A percentile compares a stretch with the other conserved stretches of the same genome.
phyloP scores from a whole-genome alignment of 2,888 invertebrate species.

The Synanthedon formicaeformis region DNA sequence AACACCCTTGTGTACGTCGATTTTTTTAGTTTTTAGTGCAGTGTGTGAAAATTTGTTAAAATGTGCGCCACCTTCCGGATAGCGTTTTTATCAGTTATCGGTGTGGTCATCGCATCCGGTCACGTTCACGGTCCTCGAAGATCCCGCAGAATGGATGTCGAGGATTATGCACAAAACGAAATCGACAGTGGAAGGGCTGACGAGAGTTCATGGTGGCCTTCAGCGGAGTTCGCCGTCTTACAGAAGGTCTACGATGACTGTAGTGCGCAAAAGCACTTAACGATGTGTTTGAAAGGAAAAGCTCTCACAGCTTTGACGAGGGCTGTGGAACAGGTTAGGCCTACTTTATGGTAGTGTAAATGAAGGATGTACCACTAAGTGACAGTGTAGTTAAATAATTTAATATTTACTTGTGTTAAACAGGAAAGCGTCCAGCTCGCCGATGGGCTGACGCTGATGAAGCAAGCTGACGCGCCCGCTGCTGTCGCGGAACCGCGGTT shows the following conservation, averaged over 20 bases:
- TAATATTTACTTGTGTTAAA: constrained; percentile 41
- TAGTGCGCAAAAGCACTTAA: constrained; percentile 71
- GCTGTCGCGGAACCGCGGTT: constrained; percentile 70
- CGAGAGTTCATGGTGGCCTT: constrained; percentile 64
- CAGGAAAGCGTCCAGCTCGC: constrained; percentile 73
- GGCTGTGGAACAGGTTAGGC: constrained; percentile 70
- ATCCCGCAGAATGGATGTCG: constrained; percentile 55
- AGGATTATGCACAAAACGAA: constrained; percentile 56
- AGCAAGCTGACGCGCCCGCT: constrained; percentile 66
- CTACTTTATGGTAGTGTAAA: constrained; percentile 11
- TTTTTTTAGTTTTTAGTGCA: constrained; percentile 50
- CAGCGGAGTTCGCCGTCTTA: constrained; percentile 70
- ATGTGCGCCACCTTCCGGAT: constrained; percentile 65
- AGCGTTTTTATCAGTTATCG: constrained; percentile 53
- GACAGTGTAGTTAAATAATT: constrained; percentile 23
- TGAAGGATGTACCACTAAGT: constrained; percentile 9
- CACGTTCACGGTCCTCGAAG: constrained; percentile 56
- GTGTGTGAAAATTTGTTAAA: constrained; percentile 40
- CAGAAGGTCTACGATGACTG: constrained; percentile 75
- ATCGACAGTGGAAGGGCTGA: constrained; percentile 63
- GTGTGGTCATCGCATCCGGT: constrained; percentile 47
- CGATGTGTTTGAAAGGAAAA: constrained; percentile 73
- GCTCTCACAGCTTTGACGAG: constrained; percentile 70
- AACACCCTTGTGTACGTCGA: constrained; percentile 55
- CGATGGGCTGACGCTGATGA: constrained; percentile 72